Evolutionary conservation across 2,113 vertebrate genomes (phyloP).

Genomic region (Syngnathoides biaculeatus): DNA sequence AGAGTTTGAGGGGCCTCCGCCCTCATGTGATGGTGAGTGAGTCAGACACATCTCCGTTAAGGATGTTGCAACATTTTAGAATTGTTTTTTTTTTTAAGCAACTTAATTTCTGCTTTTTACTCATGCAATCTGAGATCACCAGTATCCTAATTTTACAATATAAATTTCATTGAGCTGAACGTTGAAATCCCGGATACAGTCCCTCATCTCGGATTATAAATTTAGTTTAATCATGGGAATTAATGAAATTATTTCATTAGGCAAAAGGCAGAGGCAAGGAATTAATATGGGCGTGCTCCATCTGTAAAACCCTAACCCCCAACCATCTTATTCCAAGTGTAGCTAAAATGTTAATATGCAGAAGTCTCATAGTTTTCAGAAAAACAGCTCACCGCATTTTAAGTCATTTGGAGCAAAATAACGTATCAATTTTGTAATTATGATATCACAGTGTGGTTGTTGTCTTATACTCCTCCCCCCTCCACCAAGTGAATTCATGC

Average conservation of each 20-base stretch:
- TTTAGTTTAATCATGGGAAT: background rate
- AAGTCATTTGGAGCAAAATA: background rate
- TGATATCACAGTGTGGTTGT: background rate
- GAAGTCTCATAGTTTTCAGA: too few relatives aligned
- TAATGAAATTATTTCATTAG: background rate
- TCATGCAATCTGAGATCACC: background rate
- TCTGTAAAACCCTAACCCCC: too few relatives aligned
- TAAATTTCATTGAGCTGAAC: background rate
- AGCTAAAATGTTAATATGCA: background rate
- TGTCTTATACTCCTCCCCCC: conserved; percentile 1
- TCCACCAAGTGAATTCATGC: conserved; percentile 19
- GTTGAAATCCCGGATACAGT: background rate
- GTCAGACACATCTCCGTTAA: background rate
- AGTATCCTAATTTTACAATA: too few relatives aligned
- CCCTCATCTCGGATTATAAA: background rate
- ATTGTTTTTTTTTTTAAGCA: too few relatives aligned
- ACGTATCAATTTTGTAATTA: background rate
- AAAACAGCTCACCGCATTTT: background rate
- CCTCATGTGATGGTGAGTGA: conserved; percentile 87
- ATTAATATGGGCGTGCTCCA: background rate
- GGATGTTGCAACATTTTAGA: too few relatives aligned
- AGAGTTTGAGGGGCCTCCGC: conserved; percentile 89
- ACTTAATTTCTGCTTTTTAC: background rate
- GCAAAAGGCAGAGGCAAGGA: background rate
- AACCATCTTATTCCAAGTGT: background rate